Evolutionary conservation across 2,888 invertebrate genomes (phyloP), one percentile per base, ranked within the genome.

Genomic region (Aleiodes testaceus): DNA sequence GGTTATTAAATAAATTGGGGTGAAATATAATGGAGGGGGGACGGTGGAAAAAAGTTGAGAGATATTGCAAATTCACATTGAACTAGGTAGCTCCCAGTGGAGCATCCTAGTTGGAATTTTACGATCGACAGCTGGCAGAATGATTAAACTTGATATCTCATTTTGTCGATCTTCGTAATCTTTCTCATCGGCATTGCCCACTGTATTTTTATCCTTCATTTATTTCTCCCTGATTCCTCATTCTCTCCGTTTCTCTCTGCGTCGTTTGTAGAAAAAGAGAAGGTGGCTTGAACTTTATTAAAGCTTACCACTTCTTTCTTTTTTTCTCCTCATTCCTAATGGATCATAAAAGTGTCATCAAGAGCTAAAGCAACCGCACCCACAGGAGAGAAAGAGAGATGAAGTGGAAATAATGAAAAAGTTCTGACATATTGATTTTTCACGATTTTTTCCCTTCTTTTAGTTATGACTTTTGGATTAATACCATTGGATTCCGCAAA

Each of bases 311-410:
- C 50, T 61, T 59, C 22, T 61, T 12, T 26, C 2, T 26, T 47
- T 36, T 50, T 50, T 66, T 63, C 59, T 71, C 52, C 67, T 69
- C 61, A 49, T 72, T 59, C 59, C 68, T 66, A 74, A 76, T 76
- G 75, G 74, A 69, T 66, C 70, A 66, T 75, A 74, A 75, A 75
- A 72, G 45, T 66, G 36, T 65, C 64, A 59, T 74, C 70, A 67
- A 42, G 59, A 63, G 14, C 52, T 50, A 30, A 55, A 55, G 36
- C 36, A 44, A 50, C 63, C 63, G 53, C 64, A 64, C 69, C 44
- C 42, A 42, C 45, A 44, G 16, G 26, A 64, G 7, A 36, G 36
- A 59, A 59, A 26, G 26, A 26, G 1, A 22, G 22, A 22, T 2
- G 5, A 5, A 26, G 3, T 26, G 26, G 5, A 26, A 26, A 26